phyloP scores from a whole-genome alignment of 30 jellyfish, hydroid and myxozoan genomes.

The Turritopsis dohrnii region DNA sequence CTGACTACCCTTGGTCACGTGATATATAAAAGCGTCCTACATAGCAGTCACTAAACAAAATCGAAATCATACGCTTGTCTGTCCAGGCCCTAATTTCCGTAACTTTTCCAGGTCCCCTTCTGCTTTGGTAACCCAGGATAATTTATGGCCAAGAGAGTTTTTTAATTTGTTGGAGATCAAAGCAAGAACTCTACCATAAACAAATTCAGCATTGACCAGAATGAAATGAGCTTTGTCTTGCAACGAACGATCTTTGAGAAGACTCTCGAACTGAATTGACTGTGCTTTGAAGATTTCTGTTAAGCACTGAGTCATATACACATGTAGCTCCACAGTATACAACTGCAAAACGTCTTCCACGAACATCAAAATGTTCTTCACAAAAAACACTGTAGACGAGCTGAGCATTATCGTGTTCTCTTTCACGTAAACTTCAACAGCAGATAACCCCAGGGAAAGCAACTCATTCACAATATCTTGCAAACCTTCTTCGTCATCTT shows the following conservation, averaged over 20 bases:
- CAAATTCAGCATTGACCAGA: slow-evolving; percentile 49
- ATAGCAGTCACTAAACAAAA: no score
- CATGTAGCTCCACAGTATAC: slow-evolving; percentile 69
- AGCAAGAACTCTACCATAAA: slow-evolving; percentile 47
- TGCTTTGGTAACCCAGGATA: slow-evolving; percentile 38
- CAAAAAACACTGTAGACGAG: slow-evolving; percentile 58
- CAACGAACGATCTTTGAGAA: slow-evolving; percentile 28
- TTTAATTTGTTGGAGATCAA: slow-evolving; percentile 40
- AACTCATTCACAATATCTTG: slow-evolving; percentile 52
- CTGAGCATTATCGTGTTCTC: slow-evolving; percentile 48
- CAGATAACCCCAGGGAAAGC: slow-evolving; percentile 51
- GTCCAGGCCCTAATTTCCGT: neutral
- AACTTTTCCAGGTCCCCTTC: slow-evolving; percentile 41
- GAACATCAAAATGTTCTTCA: slow-evolving; percentile 57
- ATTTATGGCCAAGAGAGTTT: slow-evolving; percentile 49
- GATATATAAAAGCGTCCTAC: no score
- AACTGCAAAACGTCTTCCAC: slow-evolving; percentile 63
- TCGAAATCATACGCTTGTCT: neutral
- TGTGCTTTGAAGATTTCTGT: slow-evolving; percentile 86
- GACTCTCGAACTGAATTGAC: slow-evolving; percentile 62
- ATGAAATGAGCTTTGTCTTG: slow-evolving; percentile 40
- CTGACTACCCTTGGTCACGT: no score
- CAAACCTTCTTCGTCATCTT: slow-evolving; percentile 43
- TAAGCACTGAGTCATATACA: slow-evolving; percentile 54
- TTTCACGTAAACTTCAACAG: slow-evolving; percentile 50